Percentiles rank a stretch among this genome's conserved stretches.
phyloP scores from a whole-genome alignment of 2,113 vertebrate genomes.

The Circaetus gallicus region DNA sequence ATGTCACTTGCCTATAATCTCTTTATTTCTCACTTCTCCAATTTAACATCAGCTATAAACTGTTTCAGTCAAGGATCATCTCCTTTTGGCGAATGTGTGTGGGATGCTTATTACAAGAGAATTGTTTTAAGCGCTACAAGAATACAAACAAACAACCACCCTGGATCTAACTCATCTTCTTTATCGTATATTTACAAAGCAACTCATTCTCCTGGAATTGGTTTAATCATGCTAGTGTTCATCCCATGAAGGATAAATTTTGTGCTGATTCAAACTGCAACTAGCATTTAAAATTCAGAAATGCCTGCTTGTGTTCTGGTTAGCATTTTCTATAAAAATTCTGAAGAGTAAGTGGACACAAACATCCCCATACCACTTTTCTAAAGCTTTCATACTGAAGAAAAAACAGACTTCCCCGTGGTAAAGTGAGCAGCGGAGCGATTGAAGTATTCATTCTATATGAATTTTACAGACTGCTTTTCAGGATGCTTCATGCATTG shows the following conservation, averaged over 20 bases:
- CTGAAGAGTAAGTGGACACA: not conserved
- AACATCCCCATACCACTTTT: not conserved
- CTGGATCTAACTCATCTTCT: not conserved
- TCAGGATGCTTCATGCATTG: not conserved
- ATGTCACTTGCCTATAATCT: not conserved
- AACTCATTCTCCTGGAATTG: not conserved
- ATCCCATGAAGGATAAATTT: not conserved
- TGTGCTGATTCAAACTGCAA: not conserved
- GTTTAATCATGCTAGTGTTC: not conserved
- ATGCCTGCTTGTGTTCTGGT: not conserved
- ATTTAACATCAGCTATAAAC: not conserved
- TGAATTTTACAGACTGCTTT: not conserved
- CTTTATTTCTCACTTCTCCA: not conserved
- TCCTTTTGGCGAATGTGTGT: not conserved
- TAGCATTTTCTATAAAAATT: not conserved
- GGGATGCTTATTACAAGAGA: not conserved
- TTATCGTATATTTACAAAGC: not conserved
- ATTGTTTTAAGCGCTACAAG: not conserved
- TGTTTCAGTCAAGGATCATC: not conserved
- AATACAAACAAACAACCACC: not conserved
- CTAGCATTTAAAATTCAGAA: not conserved
- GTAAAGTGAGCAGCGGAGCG: accelerated
- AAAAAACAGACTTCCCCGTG: not conserved
- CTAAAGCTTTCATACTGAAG: not conserved
- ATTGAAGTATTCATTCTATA: not conserved